Evolutionary conservation across 23 tunicate genomes (phyloP).

Genomic region (Phallusia fumigata): DNA sequence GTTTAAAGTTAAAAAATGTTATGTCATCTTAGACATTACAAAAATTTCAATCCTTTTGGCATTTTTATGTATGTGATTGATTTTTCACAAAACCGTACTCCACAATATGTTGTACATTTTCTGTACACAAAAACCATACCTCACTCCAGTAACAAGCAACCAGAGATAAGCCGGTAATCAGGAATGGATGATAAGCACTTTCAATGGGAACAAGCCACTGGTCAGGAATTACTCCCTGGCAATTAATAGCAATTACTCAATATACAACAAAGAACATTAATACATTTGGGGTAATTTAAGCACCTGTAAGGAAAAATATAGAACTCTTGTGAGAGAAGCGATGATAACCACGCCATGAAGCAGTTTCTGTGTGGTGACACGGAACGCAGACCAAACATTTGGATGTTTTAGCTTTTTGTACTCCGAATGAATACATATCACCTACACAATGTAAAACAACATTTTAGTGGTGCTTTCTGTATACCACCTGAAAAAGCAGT

Average conservation of each 20-base stretch:
- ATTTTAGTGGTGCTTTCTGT: background rate
- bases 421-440: slow-evolving; percentile 68
- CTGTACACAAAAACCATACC: too few species aligned
- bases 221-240: slow-evolving; percentile 68
- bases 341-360: slow-evolving; percentile 61
- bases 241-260: background rate
- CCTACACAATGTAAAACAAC: slow-evolving; percentile 15
- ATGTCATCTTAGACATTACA: too few species aligned
- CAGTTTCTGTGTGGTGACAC: slow-evolving; percentile 81
- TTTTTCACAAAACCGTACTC: background rate
- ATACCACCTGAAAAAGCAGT: background rate
- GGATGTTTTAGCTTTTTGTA: slow-evolving; percentile 60
- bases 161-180: slow-evolving; percentile 82
- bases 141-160: slow-evolving; percentile 98
- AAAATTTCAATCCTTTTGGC: too few species aligned
- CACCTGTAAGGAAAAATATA: slow-evolving; percentile 79
- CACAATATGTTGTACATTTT: too few species aligned
- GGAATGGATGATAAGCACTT: slow-evolving; percentile 75
- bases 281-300: background rate
- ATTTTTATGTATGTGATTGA: too few species aligned
- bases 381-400: slow-evolving; percentile 49
- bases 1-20: too few species aligned
- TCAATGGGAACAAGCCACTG: slow-evolving; percentile 70
- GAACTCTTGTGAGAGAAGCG: slow-evolving; percentile 61
- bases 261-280: background rate